Base-by-base conservation (phyloP, 2,888 invertebrate species). In the Cosmopolites sordidus region DNA sequence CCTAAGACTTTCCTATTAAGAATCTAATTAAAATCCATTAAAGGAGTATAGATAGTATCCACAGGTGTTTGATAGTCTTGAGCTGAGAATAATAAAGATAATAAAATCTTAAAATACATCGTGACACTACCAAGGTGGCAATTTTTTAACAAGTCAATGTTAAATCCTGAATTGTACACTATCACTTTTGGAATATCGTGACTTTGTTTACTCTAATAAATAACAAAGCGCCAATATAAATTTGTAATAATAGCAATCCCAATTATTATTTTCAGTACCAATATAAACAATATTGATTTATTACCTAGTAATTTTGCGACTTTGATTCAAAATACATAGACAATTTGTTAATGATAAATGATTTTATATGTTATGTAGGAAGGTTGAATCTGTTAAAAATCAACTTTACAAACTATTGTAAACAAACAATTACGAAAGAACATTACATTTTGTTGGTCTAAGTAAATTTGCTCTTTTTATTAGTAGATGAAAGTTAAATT, bases 101-200 rank as follows among this genome's bases (percentile, higher is more conserved):
- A 58, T 54, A 53, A 58, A 54, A 58, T 41, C 33, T 48, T 52
- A 62, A 61, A 62, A 62, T 60, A 61, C 62, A 58, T 65, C 66
- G 66, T 66, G 66, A 66, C 65, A 63, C 53, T 61, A 62, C 60
- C 66, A 66, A 66, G 65, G 64, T 64, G 60, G 63, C 49, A 56
- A 58, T 60, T 64, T 64, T 66, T 66, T 60, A 60, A 41, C 46
- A 12, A 49, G 43, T 52, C 54, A 58, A 58, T 58, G 58, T 52
- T 58, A 58, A 44, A 53, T 42, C 42, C 50, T 33, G 43, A 43
- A 33, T 16, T 17, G 43, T 40, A 43, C 51, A 51, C 58, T 55
- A 48, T 58, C 52, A 58, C 58, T 58, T 58, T 58, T 58, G 52
- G 58, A 55, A 27, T 48, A 42, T 58, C 52, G 58, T 58, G 58